Evolutionary conservation across 2,888 invertebrate genomes (phyloP).

Genomic region (Trichogramma evanescens): DNA sequence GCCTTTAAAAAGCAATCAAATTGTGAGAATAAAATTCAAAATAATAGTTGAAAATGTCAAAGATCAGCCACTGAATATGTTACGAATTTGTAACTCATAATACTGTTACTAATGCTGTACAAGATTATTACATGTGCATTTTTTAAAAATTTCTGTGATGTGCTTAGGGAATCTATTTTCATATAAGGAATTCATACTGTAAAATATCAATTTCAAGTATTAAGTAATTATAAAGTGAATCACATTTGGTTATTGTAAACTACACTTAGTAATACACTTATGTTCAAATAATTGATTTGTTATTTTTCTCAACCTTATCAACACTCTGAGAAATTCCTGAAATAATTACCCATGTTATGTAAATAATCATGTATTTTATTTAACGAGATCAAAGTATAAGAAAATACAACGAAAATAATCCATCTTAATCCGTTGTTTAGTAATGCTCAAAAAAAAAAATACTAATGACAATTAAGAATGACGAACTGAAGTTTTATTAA

Average conservation of each 20-base stretch:
- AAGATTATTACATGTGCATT: conserved; percentile 36
- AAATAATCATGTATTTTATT: too few species aligned
- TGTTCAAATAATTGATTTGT: conserved; percentile 25
- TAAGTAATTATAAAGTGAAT: conserved; percentile 26
- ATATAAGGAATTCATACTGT: conserved; percentile 29
- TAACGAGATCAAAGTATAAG: too few species aligned
- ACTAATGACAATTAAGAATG: conserved; percentile 8
- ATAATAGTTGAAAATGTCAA: conserved; percentile 18
- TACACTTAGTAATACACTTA: conserved; percentile 33
- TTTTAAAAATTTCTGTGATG: conserved; percentile 37
- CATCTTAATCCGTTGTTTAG: not conserved
- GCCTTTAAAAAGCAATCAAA: conserved; percentile 14
- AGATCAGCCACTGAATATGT: conserved; percentile 10
- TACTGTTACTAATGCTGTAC: conserved; percentile 21
- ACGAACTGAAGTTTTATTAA: conserved; percentile 1
- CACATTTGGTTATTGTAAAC: conserved; percentile 34
- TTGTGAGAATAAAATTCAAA: conserved; percentile 17
- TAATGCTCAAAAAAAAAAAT: conserved; percentile 1
- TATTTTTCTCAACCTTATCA: conserved; percentile 20
- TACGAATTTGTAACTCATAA: conserved; percentile 25
- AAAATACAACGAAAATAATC: too few species aligned
- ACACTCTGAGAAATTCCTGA: not conserved
- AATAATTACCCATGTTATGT: too few species aligned
- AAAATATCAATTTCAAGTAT: conserved; percentile 27
- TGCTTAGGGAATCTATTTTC: conserved; percentile 37